A percentile compares a stretch with the other conserved stretches of the same genome.
Evolutionary conservation across 1,140 invertebrate genomes (phyloP).

Genomic region (Hyphantria cunea): DNA sequence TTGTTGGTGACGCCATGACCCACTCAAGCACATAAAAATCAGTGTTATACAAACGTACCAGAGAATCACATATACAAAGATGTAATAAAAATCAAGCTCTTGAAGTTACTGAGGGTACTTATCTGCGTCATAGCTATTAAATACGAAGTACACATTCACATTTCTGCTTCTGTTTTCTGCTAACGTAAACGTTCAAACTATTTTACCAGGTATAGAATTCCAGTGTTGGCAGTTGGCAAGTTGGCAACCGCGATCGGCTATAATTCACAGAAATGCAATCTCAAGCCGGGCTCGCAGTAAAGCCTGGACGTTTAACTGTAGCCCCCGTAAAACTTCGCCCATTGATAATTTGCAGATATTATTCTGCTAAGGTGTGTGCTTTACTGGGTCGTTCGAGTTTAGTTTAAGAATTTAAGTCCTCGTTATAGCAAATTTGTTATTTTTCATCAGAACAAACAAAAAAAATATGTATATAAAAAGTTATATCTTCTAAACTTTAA

Average conservation of each 20-base stretch:
- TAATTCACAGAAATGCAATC: conserved; percentile 23
- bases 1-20: no score
- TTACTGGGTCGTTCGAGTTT: neutral
- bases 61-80: no score
- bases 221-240: neutral
- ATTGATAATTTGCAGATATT: neutral
- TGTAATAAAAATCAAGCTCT: no score
- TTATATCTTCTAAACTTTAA: no score
- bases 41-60: no score
- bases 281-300: neutral
- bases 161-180: no score
- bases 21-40: no score
- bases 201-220: neutral
- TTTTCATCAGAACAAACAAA: neutral
- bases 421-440: neutral
- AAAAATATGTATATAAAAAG: no score
- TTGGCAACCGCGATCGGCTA: conserved; percentile 9
- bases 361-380: conserved; percentile 5
- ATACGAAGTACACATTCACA: no score
- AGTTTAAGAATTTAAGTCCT: neutral
- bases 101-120: no score
- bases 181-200: no score
- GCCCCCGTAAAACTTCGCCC: neutral
- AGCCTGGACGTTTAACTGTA: conserved; percentile 8
- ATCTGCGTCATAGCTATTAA: no score